A percentile compares a stretch with the other conserved stretches of the same genome.
These are phyloP conservation scores for Drosophila incognita DNA, from an alignment of 2,888 invertebrate species.

Conservation along the genomic window DNA sequence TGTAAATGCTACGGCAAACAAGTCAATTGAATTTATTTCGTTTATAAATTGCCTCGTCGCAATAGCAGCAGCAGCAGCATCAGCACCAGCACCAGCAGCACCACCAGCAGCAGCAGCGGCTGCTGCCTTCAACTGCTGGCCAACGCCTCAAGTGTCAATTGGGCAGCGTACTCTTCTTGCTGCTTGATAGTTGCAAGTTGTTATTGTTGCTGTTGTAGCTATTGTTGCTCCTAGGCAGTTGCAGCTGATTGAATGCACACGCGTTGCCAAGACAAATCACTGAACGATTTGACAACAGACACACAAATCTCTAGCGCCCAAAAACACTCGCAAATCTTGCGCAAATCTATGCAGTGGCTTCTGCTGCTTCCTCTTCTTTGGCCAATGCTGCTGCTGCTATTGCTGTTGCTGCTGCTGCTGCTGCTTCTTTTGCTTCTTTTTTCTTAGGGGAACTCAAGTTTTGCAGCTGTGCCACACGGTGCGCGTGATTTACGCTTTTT, in stretches of 20 bases:
- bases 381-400: not conserved
- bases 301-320: conserved; percentile 36
- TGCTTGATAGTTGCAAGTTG: conserved; percentile 18
- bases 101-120: conserved; percentile 12
- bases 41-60: conserved; percentile 72
- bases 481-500: conserved; percentile 76
- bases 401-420: not conserved
- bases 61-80: conserved; percentile 26
- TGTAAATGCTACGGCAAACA: conserved; percentile 81
- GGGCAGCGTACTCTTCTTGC: conserved; percentile 15
- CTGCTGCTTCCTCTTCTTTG: conserved; percentile 15
- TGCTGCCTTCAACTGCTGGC: conserved; percentile 32
- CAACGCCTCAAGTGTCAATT: conserved; percentile 68
- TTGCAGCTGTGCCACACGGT: conserved; percentile 67
- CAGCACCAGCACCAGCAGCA: conserved; percentile 1
- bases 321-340: conserved; percentile 49
- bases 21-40: conserved; percentile 82
- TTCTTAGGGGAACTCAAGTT: conserved; percentile 34
- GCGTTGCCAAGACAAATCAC: conserved; percentile 73
- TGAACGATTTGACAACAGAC: conserved; percentile 72
- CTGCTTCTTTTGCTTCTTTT: conserved; percentile 7
- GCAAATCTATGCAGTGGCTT: conserved; percentile 39
- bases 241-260: conserved; percentile 60
- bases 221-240: not conserved
- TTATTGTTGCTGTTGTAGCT: conserved; percentile 12